Evolutionary conservation across 1,140 invertebrate genomes (phyloP), one percentile per base, ranked within the genome.

Genomic region (Monochamus saltuarius): DNA sequence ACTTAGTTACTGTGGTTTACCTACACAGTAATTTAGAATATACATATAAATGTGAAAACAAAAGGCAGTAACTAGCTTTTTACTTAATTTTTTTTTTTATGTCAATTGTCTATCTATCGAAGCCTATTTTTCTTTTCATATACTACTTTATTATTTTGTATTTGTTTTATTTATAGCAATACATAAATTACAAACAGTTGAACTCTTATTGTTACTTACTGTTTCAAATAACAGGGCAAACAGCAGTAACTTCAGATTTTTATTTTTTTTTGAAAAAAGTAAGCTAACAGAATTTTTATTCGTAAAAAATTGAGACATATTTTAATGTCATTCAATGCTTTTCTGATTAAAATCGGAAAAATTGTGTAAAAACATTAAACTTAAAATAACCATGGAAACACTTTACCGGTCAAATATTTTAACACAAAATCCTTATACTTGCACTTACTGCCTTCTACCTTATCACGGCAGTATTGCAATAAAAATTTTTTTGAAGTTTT

Each of bases 161-260:
- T n/a, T n/a, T n/a, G n/a, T n/a, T n/a, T n/a, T n/a, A n/a, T n/a
- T n/a, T n/a, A n/a, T n/a, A n/a, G n/a, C n/a, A n/a, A n/a, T n/a
- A n/a, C n/a, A n/a, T n/a, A n/a, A n/a, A n/a, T n/a, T n/a, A n/a
- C n/a, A n/a, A n/a, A n/a, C n/a, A n/a, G n/a, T n/a, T n/a, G n/a
- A n/a, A n/a, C n/a, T n/a, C n/a, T n/a, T n/a, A n/a, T n/a, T n/a
- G n/a, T n/a, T 17, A 7, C 19, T 45, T 45, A 45, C 42, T 45
- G 42, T 14, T 45, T 45, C 42, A 4, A 45, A 45, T 45, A 14
- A n/a, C n/a, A 45, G 37, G 42, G 42, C 42, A 45, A 45, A 45
- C 42, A 45, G 42, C 42, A 45, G 42, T 45, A 45, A 45, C 42
- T 45, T 13, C 42, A 16, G 42, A 14, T n/a, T n/a, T n/a, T n/a